phyloP scores from a whole-genome alignment of 2,888 invertebrate genomes.

The Linnaemya tessellans region DNA sequence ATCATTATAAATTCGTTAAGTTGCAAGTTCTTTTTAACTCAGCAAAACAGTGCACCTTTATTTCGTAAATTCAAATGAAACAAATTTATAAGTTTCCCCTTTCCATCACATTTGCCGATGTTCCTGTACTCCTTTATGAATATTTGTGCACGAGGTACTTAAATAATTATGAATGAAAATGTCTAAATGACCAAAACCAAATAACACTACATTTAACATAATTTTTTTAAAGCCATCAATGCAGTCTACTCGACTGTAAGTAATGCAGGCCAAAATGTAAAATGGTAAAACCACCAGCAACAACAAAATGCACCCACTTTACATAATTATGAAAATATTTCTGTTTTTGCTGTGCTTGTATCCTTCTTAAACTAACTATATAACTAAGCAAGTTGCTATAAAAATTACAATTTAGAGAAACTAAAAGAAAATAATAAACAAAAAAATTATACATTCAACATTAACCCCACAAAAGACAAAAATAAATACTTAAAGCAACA shows the following conservation, averaged over 20 bases:
- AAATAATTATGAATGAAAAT: slow-evolving; percentile 48
- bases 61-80: neutral
- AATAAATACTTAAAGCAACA: neutral
- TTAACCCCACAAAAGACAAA: neutral
- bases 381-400: too few relatives aligned
- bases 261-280: neutral
- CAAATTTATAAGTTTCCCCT: neutral
- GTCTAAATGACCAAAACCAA: slow-evolving; percentile 37
- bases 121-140: neutral
- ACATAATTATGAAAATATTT: slow-evolving; percentile 44
- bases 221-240: neutral
- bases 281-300: slow-evolving; percentile 21
- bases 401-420: slow-evolving; percentile 2
- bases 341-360: neutral
- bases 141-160: slow-evolving; percentile 20
- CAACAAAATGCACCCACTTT: slow-evolving; percentile 43
- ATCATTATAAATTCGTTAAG: too few relatives aligned
- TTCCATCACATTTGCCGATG: neutral
- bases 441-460: slow-evolving; percentile 39
- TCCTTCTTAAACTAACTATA: slow-evolving; percentile 6
- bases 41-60: too few relatives aligned
- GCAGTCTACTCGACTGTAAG: neutral
- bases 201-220: slow-evolving; percentile 15
- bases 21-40: too few relatives aligned
- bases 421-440: slow-evolving; percentile 12